phyloP scores from a whole-genome alignment of 2,888 invertebrate species.

The Troides aeacus region DNA sequence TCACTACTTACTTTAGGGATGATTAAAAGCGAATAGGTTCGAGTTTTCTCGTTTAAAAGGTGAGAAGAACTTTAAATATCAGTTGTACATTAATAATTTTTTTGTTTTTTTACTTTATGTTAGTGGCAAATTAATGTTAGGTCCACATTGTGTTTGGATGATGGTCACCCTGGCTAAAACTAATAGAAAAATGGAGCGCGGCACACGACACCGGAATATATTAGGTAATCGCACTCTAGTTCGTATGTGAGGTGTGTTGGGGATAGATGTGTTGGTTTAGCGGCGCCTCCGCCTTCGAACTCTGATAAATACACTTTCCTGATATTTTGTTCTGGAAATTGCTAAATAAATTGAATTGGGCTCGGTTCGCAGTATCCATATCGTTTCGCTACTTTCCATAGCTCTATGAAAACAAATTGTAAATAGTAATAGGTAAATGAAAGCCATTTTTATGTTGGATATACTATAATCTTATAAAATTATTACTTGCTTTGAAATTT shows the following conservation, averaged over 20 bases:
- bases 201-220: slow-evolving; percentile 72
- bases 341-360: slow-evolving; percentile 69
- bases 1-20: too few relatives aligned
- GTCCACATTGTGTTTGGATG: not conserved
- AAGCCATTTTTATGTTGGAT: not conserved
- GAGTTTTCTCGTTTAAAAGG: too few relatives aligned
- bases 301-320: slow-evolving; percentile 62
- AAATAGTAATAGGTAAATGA: not conserved
- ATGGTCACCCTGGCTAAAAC: slow-evolving; percentile 20
- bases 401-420: slow-evolving; percentile 33
- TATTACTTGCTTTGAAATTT: not conserved
- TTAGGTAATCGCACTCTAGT: slow-evolving; percentile 70
- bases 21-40: too few relatives aligned
- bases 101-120: too few relatives aligned
- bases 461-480: not conserved
- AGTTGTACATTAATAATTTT: too few relatives aligned
- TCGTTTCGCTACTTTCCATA: slow-evolving; percentile 42
- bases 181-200: slow-evolving; percentile 67
- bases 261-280: slow-evolving; percentile 68
- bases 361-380: slow-evolving; percentile 28
- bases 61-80: too few relatives aligned
- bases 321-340: slow-evolving; percentile 69
- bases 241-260: slow-evolving; percentile 65
- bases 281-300: slow-evolving; percentile 53
- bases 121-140: slow-evolving; percentile 29